Conservation (phyloP, 2,113 vertebrate genomes). For the Salvator merianae region DNA sequence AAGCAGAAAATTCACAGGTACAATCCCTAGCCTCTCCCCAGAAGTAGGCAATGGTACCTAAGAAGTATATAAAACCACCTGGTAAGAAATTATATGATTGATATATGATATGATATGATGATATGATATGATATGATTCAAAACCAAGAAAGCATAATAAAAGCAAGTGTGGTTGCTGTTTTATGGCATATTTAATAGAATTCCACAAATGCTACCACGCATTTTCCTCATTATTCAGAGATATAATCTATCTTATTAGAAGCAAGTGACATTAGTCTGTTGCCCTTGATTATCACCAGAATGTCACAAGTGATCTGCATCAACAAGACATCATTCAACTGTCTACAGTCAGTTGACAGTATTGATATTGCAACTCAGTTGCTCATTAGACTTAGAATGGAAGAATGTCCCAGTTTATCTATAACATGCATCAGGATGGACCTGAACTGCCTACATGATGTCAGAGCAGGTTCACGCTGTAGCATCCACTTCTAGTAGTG, state of each 20-base stretch:
- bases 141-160: neutral
- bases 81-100: no score
- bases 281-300: neutral
- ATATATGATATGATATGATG: no score
- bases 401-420: neutral
- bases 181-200: neutral
- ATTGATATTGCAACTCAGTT: neutral
- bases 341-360: neutral
- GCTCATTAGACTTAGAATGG: neutral
- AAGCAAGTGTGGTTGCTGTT: neutral
- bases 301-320: neutral
- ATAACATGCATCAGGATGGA: neutral
- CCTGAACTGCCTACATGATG: neutral
- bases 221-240: neutral
- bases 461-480: neutral
- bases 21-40: no score
- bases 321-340: neutral
- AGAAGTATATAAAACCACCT: neutral
- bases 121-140: no score
- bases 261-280: neutral
- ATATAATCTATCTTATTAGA: neutral
- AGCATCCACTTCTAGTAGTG: neutral
- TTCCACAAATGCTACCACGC: neutral
- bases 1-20: neutral
- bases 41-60: neutral